Base-by-base conservation (phyloP, 2,888 invertebrate species). In the Sialis lutaria region DNA sequence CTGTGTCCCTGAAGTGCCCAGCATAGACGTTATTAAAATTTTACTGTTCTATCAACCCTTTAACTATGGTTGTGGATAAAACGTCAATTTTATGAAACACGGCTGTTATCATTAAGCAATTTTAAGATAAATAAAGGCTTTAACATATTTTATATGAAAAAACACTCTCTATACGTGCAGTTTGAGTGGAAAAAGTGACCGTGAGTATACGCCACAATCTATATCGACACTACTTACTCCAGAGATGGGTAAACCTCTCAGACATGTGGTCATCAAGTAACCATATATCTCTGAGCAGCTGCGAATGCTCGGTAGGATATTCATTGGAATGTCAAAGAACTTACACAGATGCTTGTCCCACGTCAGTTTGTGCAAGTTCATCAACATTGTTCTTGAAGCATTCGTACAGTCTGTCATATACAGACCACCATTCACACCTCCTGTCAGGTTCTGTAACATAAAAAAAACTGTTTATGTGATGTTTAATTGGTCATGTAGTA, bases 401-500 rank as follows among this genome's bases (percentile, higher is more conserved):
- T 98, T 98, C 33, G 95, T 91, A 0, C 96, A 92, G 65, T 98
- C 97, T 1, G 97, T 98, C 1, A 85, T 68, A 62, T 96, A 92
- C 6, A 83, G 65, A 0, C 81, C 82, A 32, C 73, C 72, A 37
- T 72, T 60, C 13, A 61, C 58, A 5, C 77, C 78, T 42, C 81
- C 81, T 1, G 83, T 83, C 50, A 86, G 64, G 60, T 85, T 83
- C 80, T 81, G 55, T 6, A 56, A 56, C 44, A 42, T 40, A 43
- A 34, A 42, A 40, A 44, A 30, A 39, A 34, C 13, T 12, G 6
- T 40, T 2, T 49, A 12, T 47, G 34, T 7, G 46, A 48, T 12
- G 39, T 33, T 4, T 2, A 4, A 22, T 22, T 22, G 22, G 22
- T 22, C 22, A 22, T 22, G 22, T 8, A 40, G 5, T 31, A n/a